Percentiles rank a stretch among this genome's conserved stretches.
These are phyloP conservation scores for Lasioglossum morio DNA, from an alignment of 2,888 invertebrate genomes.

Conservation along the genomic window DNA sequence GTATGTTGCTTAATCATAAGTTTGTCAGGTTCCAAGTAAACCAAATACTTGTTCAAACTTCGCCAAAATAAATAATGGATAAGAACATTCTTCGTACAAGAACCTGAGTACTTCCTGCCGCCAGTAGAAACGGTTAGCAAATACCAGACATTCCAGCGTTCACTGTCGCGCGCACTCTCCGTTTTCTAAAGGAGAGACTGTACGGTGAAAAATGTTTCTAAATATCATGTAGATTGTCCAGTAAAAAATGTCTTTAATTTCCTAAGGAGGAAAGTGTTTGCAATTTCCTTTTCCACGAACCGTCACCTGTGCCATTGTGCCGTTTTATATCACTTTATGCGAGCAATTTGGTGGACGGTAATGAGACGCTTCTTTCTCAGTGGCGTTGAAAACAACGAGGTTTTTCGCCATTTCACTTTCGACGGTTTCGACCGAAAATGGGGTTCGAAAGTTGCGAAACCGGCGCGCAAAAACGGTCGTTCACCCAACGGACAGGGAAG, in stretches of 20 bases:
- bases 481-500: slow-evolving; percentile 40
- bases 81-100: not conserved
- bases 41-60: not conserved
- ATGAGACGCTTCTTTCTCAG: not conserved
- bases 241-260: not conserved
- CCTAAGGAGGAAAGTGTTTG: not conserved
- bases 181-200: not conserved
- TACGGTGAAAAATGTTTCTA: not conserved
- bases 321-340: not conserved
- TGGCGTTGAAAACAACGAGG: not conserved
- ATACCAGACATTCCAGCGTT: not conserved
- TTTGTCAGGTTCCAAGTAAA: not conserved
- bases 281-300: not conserved
- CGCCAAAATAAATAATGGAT: not conserved
- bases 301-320: not conserved
- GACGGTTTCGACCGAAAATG: not conserved
- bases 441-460: slow-evolving; percentile 34
- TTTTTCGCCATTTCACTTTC: slow-evolving; percentile 27
- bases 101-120: not conserved
- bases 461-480: slow-evolving; percentile 56
- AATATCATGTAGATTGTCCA: too few relatives aligned
- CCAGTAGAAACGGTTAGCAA: not conserved
- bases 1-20: too few relatives aligned
- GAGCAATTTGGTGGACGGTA: not conserved
- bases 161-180: not conserved